These are phyloP conservation scores for Saccostrea glomerata DNA, from an alignment of 1,140 invertebrate genomes.

Conservation along the genomic window DNA sequence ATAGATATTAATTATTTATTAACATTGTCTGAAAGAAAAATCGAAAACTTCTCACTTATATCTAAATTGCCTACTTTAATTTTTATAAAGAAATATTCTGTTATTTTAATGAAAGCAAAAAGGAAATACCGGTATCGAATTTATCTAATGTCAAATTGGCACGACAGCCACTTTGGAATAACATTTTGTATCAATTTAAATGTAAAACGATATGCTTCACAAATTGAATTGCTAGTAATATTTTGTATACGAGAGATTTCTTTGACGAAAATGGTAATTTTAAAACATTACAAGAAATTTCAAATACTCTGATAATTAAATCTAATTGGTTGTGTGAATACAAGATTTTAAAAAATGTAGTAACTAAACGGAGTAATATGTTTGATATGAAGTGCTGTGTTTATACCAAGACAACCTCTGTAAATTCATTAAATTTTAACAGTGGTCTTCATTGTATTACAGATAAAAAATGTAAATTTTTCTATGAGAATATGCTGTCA, in stretches of 20 bases:
- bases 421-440: too few species aligned
- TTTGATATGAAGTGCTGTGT: neutral
- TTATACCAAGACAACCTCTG: too few species aligned
- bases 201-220: too few species aligned
- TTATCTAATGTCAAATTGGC: neutral
- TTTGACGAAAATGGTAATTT: too few species aligned
- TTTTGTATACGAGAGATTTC: too few species aligned
- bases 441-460: too few species aligned
- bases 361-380: neutral
- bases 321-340: neutral
- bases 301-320: neutral
- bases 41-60: neutral
- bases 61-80: neutral
- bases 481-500: too few species aligned
- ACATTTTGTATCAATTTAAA: too few species aligned
- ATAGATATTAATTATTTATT: neutral
- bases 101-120: neutral
- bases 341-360: neutral
- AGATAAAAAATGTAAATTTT: too few species aligned
- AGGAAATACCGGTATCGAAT: neutral
- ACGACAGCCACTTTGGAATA: too few species aligned
- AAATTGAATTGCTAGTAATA: too few species aligned
- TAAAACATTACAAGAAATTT: neutral
- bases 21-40: too few species aligned
- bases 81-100: constrained; percentile 4